These are phyloP conservation scores for Seriola rivoliana DNA, from an alignment of 2,113 vertebrate species.

Conservation along the genomic window DNA sequence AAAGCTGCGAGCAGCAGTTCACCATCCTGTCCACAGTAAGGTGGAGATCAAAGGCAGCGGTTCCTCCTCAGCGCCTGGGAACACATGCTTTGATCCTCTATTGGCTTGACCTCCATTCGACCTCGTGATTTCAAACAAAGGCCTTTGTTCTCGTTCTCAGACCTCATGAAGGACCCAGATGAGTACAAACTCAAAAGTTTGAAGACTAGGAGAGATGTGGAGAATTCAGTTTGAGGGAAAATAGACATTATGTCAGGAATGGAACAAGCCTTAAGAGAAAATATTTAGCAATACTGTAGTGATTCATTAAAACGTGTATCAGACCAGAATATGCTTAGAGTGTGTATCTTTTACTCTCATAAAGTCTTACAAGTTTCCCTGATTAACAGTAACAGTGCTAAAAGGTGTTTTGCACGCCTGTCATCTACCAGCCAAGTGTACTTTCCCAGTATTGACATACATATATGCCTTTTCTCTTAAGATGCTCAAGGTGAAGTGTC, in stretches of 20 bases:
- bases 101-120: slow-evolving; percentile 80
- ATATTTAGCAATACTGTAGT: neutral
- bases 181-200: slow-evolving; percentile 60
- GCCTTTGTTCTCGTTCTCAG: slow-evolving; percentile 72
- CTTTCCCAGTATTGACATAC: neutral
- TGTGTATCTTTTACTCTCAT: neutral
- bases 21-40: slow-evolving; percentile 75
- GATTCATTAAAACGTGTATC: slow-evolving; percentile 1
- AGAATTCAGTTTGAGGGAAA: slow-evolving; percentile 31
- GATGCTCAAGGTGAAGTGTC: neutral
- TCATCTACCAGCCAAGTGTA: neutral
- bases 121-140: slow-evolving; percentile 77
- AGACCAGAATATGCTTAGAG: neutral
- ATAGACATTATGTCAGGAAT: slow-evolving; percentile 22
- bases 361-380: neutral
- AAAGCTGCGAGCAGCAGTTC: slow-evolving; percentile 66
- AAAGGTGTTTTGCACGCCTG: slow-evolving; percentile 5
- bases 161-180: slow-evolving; percentile 60
- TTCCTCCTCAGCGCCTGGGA: slow-evolving; percentile 72
- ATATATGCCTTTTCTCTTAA: neutral
- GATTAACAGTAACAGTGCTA: slow-evolving; percentile 8
- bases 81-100: slow-evolving; percentile 82
- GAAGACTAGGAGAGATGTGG: slow-evolving; percentile 25
- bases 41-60: slow-evolving; percentile 79
- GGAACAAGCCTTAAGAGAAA: neutral